Conservation (phyloP, 2,888 invertebrate genomes). For the Diogma glabrata region DNA sequence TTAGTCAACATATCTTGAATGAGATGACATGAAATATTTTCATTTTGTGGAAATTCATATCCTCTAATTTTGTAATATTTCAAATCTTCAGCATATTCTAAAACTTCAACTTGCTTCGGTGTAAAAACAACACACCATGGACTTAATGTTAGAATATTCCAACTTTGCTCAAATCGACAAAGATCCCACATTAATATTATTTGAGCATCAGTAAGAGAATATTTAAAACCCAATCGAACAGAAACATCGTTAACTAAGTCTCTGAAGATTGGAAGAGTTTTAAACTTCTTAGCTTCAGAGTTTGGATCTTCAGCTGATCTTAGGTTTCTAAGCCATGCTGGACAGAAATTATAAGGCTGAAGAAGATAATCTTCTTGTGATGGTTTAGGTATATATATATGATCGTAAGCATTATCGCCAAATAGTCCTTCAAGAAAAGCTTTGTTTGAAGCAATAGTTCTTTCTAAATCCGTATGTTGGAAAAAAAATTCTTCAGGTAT, state of each 20-base stretch:
- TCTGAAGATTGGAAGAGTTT: conserved; percentile 26
- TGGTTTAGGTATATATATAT: conserved; percentile 19
- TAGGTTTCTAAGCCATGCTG: no score
- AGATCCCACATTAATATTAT: conserved; percentile 61
- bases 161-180: conserved; percentile 72
- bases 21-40: conserved; percentile 56
- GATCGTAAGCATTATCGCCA: conserved; percentile 28
- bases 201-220: conserved; percentile 36
- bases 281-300: conserved; percentile 29
- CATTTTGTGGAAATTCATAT: conserved; percentile 55
- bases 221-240: conserved; percentile 38
- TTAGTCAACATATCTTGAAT: conserved; percentile 60
- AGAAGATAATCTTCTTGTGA: conserved; percentile 3
- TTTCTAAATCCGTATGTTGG: conserved; percentile 16
- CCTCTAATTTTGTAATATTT: conserved; percentile 63
- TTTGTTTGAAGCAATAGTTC: conserved; percentile 47
- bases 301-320: conserved; percentile 38
- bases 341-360: conserved; percentile 49
- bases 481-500: conserved; percentile 25
- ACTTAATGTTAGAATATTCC: conserved; percentile 52
- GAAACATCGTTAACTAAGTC: conserved; percentile 40
- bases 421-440: conserved; percentile 49
- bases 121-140: conserved; percentile 72
- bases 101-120: conserved; percentile 52
- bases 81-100: conserved; percentile 71